Evolutionary conservation across 2,888 invertebrate species (phyloP), one percentile per base, ranked within the genome.

Genomic region (Aspidiotus rigidus): DNA sequence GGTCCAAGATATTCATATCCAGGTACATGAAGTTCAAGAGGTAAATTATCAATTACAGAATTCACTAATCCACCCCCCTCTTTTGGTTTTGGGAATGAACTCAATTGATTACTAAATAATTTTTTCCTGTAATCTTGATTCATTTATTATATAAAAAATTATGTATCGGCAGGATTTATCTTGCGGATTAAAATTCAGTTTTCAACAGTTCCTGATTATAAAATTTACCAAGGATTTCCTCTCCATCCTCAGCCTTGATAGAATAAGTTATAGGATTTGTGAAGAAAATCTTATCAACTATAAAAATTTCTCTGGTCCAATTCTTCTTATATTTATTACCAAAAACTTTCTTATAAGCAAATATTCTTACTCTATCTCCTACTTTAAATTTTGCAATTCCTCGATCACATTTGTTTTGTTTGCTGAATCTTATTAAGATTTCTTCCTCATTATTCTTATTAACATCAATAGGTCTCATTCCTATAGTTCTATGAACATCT

Each of bases 391-490:
- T 62, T 62, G 62, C 44, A 62, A 16, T 44, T 44, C 3, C 5
- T 39, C 2, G 1, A 55, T 64, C 55, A 16, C 17, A 39, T 55
- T 15, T 49, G 54, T 64, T 64, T 64, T 64, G n/a, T 61, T 61
- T 61, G 6, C 54, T 49, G 7, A 61, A 13, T 56, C 17, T 56
- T 56, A 56, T 56, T 16, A 56, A 56, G 15, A 69, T 69, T 53
- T 61, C 40, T 61, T 61, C 17, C 54, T 69, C 59, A 49, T 67
- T 67, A 15, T 41, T 42, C 41, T 67, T 67, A 42, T 42, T 28
- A 40, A 67, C 67, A 15, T 67, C 16, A n/a, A 16, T 57, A 28
- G 53, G 56, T 39, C 1, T 15, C 8, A 64, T 39, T 11, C 42
- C 55, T 15, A 67, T 59, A 1, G 67, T 55, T 16, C 42, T 11